Base-by-base conservation (phyloP, 1,140 invertebrate species). In the Vollenhovia emeryi region DNA sequence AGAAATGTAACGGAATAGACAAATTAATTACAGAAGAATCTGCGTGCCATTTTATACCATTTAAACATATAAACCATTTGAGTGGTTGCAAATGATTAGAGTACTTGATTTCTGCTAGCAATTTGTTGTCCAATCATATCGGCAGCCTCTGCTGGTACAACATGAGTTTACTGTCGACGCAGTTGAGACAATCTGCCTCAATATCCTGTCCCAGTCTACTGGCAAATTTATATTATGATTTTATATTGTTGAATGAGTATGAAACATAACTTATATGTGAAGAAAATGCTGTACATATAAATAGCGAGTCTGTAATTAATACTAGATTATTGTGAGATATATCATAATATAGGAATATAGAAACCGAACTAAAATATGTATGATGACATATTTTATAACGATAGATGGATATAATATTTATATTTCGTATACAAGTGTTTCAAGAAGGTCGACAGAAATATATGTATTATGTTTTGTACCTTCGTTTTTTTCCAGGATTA, bases 321-420 rank as follows among this genome's bases (percentile, higher is more conserved):
- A 45, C 4, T 66, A 66, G 5, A 66, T 45, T 27, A 45, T 24
- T 43, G 11, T 45, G 13, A 52, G 11, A 33, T 33, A 11, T n/a
- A n/a, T n/a, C n/a, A n/a, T 52, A 73, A 55, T 55, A 60, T 15
- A 57, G 15, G n/a, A 74, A 40, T 15, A 40, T 43, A 45, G 15
- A 36, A 55, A 36, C 2, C 57, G 21, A 9, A 36, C 1, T 52
- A 3, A 45, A 24, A 45, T 30, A 43, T 76, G 55, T 76, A n/a
- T n/a, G 24, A 45, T 76, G 74, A 48, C 57, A 76, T 60, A 75
- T 15, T 59, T 75, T 57, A 48, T 75, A 76, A 76, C 27, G 15
- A 79, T 68, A 68, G 43, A 79, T 52, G 62, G 33, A 68, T 71
- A 55, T 48, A 36, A 52, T 45, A 80, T 69, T 71, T 55, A 9